Percentiles rank a stretch among this genome's conserved stretches.
Conservation (phyloP, 1,140 invertebrate genomes). For the Zaprionus vittiger region DNA sequence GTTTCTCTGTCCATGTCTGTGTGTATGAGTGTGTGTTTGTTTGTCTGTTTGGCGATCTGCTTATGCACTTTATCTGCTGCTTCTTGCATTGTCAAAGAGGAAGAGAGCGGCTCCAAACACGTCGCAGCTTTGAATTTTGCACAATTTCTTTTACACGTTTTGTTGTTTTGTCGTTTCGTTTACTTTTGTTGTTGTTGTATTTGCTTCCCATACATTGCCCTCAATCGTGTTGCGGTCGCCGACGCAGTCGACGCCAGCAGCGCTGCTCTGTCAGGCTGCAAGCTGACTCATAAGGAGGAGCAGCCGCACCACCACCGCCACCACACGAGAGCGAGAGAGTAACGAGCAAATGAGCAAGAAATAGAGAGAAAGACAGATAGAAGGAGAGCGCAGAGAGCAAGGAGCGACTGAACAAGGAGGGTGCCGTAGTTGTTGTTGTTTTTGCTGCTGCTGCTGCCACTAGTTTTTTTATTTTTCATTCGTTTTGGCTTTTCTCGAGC, state of each 20-base stretch:
- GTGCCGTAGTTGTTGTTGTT: conserved; percentile 20
- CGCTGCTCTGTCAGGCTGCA: conserved; percentile 34
- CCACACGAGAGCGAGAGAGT: not conserved
- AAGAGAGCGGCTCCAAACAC: conserved; percentile 21
- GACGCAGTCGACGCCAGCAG: conserved; percentile 11
- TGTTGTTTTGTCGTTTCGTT: conserved; percentile 20
- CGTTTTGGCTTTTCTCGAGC: conserved; percentile 47
- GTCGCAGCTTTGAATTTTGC: conserved; percentile 56
- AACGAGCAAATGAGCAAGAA: conserved; percentile 1
- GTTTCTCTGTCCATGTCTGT: too few species aligned
- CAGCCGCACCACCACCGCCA: conserved; percentile 5
- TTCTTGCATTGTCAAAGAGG: conserved; percentile 42
- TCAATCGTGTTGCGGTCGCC: conserved; percentile 55
- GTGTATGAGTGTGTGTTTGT: conserved; percentile 8
- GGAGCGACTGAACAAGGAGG: conserved; percentile 30
- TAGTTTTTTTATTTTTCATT: conserved; percentile 33
- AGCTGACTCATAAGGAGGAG: conserved; percentile 49
- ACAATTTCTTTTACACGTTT: conserved; percentile 71
- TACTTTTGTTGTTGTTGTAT: conserved; percentile 19
- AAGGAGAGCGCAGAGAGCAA: conserved; percentile 14
- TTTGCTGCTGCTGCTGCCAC: conserved; percentile 32
- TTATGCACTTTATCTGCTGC: conserved; percentile 53
- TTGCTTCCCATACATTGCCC: conserved; percentile 43
- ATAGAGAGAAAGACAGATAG: conserved; percentile 9
- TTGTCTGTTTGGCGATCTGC: conserved; percentile 40